Evolutionary conservation across 2,797 vertebrate genomes (phyloP), one percentile per base, ranked within the genome.

Genomic region (Ctenosaura bakeri): DNA sequence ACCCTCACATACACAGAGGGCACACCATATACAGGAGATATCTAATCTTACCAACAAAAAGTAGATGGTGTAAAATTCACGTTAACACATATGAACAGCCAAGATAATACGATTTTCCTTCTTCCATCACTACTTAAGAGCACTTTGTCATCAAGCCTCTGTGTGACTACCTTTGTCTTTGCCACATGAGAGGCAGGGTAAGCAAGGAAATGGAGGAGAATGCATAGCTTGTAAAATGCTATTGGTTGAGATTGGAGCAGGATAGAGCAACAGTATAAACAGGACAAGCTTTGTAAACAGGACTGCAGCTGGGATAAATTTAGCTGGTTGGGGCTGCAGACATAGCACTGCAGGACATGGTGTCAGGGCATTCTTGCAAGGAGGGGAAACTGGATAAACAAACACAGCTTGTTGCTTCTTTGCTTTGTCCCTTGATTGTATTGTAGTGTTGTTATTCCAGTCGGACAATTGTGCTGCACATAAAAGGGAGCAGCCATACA

Each of bases 221-320:
- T 86, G 77, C 73, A 54, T 66, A 91, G 76, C 86, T 90, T 35
- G 74, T 95, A 90, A 91, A 92, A 87, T 90, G 86, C 92, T 73
- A 66, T 85, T 88, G 94, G 90, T 87, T 94, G 91, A 94, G 86
- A 87, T 85, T 89, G 88, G 90, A 93, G 86, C 95, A 96, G 96
- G 95, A 96, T 95, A 95, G 94, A 56, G 86, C 93, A 94, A 83
- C 0, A 20, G 92, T 94, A 94, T 96, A 97, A 97, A 97, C 97
- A 97, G 96, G 97, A 97, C 96, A 93, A 78, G 78, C 93, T 95
- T 97, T 96, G 97, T 97, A 97, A 97, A 97, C 96, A 97, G 95
- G 93, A 88, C 87, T 97, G 95, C 97, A 97, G 96, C 96, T 97
- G 97, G 96, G 94, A 95, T 96, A 97, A 96, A 96, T 97, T 96